Evolutionary conservation across 2,888 invertebrate genomes (phyloP).

Genomic region (Azorinus chamasolen): DNA sequence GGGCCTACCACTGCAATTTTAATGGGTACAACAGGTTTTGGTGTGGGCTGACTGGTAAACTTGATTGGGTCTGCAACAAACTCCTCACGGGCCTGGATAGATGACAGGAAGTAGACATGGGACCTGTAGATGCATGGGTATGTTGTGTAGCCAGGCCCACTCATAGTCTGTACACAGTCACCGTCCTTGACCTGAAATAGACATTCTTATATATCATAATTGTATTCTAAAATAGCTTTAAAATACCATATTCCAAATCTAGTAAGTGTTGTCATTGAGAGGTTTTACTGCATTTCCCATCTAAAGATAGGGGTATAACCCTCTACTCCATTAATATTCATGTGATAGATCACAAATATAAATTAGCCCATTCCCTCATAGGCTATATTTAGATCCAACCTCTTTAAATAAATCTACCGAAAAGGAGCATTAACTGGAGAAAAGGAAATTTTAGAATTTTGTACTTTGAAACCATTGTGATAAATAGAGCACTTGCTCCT

Average conservation of each 20-base stretch:
- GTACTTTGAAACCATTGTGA: no score
- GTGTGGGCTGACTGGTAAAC: slow-evolving; percentile 83
- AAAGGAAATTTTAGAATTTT: no score
- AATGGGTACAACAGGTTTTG: slow-evolving; percentile 86
- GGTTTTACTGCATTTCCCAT: background rate
- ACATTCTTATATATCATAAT: background rate
- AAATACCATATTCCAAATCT: background rate
- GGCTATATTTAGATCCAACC: no score
- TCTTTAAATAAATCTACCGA: no score
- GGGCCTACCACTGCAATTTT: slow-evolving; percentile 86
- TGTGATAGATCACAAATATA: no score
- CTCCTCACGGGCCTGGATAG: slow-evolving; percentile 76
- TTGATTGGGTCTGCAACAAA: slow-evolving; percentile 84
- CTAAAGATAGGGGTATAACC: no score
- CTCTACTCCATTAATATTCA: no score
- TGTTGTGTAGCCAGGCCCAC: slow-evolving; percentile 78
- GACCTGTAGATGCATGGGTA: slow-evolving; percentile 85
- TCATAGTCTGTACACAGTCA: slow-evolving; percentile 85
- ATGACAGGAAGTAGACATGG: slow-evolving; percentile 85
- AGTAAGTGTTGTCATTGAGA: background rate
- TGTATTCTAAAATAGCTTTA: background rate
- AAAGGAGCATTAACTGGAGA: no score
- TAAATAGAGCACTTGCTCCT: no score
- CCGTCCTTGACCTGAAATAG: slow-evolving; percentile 82
- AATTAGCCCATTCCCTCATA: no score